Evolutionary conservation across 2,113 vertebrate species (phyloP).

Genomic region (Megaptera novaeangliae): DNA sequence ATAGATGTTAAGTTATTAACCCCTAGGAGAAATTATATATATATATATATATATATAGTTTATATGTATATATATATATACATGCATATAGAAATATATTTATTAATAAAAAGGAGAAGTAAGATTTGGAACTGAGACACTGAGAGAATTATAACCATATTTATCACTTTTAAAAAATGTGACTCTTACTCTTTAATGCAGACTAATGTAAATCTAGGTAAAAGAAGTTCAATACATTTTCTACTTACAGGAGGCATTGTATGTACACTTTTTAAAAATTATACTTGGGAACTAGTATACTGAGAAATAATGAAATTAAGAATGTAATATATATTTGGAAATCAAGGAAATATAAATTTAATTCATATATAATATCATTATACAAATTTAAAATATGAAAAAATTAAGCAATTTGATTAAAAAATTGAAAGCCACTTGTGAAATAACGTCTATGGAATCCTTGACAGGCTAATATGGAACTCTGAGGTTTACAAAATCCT

Average conservation of each 20-base stretch:
- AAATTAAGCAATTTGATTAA: neutral
- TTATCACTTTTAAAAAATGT: neutral
- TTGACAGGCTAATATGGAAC: neutral
- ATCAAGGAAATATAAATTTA: neutral
- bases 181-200: neutral
- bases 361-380: neutral
- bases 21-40: neutral
- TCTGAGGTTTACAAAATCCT: neutral
- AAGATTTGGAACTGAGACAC: neutral
- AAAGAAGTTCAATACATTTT: slow-evolving; percentile 1
- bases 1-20: neutral
- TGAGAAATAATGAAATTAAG: neutral
- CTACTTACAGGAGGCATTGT: neutral
- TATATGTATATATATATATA: neutral
- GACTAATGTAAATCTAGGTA: neutral
- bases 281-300: neutral
- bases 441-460: neutral
- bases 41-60: neutral
- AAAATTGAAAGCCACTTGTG: neutral
- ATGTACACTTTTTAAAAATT: neutral
- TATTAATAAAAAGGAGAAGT: neutral
- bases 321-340: neutral
- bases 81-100: neutral
- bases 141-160: neutral
- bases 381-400: neutral